A percentile compares a stretch with the other conserved stretches of the same genome.
Evolutionary conservation across 2,888 invertebrate species (phyloP).

Genomic region (Epinotia demarniana): DNA sequence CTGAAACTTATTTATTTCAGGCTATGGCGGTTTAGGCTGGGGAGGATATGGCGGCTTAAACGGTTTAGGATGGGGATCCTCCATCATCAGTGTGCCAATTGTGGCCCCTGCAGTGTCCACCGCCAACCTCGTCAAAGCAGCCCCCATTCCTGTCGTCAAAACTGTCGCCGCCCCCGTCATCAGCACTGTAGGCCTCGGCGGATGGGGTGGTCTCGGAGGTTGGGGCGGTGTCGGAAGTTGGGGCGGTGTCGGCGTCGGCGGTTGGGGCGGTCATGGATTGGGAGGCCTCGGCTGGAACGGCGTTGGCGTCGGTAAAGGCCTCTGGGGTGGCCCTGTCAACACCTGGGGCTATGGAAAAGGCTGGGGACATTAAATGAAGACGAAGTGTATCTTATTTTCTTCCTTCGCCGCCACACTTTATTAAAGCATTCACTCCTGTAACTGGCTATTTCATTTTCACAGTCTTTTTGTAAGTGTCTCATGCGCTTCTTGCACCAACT

Average conservation of each 20-base stretch:
- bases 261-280: conserved; percentile 45
- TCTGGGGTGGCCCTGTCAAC: conserved; percentile 44
- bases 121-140: conserved; percentile 67
- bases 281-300: conserved; percentile 43
- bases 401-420: conserved; percentile 47
- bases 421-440: conserved; percentile 47
- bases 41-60: conserved; percentile 38
- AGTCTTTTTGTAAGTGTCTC: neutral
- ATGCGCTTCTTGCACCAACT: too few relatives aligned
- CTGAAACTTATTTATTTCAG: neutral
- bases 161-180: conserved; percentile 60
- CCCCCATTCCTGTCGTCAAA: conserved; percentile 69
- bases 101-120: conserved; percentile 69
- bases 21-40: conserved; percentile 3
- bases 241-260: conserved; percentile 40
- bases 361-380: conserved; percentile 24
- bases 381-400: conserved; percentile 31
- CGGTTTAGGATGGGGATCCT: conserved; percentile 33
- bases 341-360: conserved; percentile 9
- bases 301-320: conserved; percentile 34
- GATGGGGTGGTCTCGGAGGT: conserved; percentile 53
- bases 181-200: conserved; percentile 55
- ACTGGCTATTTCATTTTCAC: conserved; percentile 13
- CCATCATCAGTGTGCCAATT: conserved; percentile 55
- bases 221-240: conserved; percentile 44